These are phyloP conservation scores for Eupithecia insigniata DNA, from an alignment of 2,888 invertebrate species.

Conservation along the genomic window DNA sequence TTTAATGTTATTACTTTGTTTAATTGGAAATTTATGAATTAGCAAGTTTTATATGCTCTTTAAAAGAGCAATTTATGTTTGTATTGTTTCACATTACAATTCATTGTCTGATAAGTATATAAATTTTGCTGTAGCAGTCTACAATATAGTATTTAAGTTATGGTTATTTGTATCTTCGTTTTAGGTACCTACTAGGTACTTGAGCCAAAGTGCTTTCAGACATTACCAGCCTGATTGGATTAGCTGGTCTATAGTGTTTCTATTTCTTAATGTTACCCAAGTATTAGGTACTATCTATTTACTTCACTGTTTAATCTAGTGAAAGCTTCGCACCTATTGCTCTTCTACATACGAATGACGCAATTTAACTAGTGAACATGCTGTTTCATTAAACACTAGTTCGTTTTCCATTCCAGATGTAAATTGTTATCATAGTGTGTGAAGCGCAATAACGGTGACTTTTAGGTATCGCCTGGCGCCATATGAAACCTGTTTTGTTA, in stretches of 20 bases:
- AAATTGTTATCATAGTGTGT: slow-evolving; percentile 16
- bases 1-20: too few relatives aligned
- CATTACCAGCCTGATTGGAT: slow-evolving; percentile 11
- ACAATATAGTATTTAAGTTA: neutral
- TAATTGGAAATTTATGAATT: neutral
- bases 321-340: slow-evolving; percentile 28
- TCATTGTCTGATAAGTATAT: neutral
- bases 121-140: neutral
- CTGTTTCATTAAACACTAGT: slow-evolving; percentile 22
- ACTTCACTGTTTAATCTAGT: slow-evolving; percentile 30
- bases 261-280: slow-evolving; percentile 22
- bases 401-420: slow-evolving; percentile 17
- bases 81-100: neutral
- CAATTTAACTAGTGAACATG: slow-evolving; percentile 20
- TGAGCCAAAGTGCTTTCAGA: neutral
- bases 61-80: neutral
- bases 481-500: slow-evolving; percentile 4
- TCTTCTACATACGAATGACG: slow-evolving; percentile 32
- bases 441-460: slow-evolving; percentile 18
- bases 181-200: neutral
- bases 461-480: slow-evolving; percentile 33
- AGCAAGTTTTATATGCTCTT: neutral
- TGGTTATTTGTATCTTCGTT: neutral
- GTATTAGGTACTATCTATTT: neutral
- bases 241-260: slow-evolving; percentile 15